Evolutionary conservation across 2,888 invertebrate species (phyloP).

Genomic region (Leptarthrus brevirostris): DNA sequence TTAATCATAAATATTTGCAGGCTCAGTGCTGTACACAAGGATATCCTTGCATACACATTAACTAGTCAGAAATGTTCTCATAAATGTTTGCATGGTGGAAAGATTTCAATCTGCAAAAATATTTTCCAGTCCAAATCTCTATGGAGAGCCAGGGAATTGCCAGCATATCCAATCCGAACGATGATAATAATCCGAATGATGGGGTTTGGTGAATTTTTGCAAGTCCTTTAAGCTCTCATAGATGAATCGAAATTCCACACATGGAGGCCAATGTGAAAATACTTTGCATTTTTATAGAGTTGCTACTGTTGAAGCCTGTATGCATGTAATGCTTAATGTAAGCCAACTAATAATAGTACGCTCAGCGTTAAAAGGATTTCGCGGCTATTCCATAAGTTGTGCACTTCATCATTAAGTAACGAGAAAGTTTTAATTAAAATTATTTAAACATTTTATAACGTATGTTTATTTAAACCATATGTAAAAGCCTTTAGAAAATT

Average conservation of each 20-base stretch:
- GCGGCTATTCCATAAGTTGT: slow-evolving; percentile 15
- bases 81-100: slow-evolving; percentile 34
- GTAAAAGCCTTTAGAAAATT: no score
- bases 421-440: slow-evolving; percentile 41
- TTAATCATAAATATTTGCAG: slow-evolving; percentile 24
- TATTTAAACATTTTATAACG: slow-evolving; percentile 30
- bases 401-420: slow-evolving; percentile 38
- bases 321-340: slow-evolving; percentile 8
- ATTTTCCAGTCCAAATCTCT: slow-evolving; percentile 44
- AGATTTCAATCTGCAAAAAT: slow-evolving; percentile 46
- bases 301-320: background rate
- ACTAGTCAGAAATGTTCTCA: background rate
- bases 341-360: slow-evolving; percentile 36
- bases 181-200: slow-evolving; percentile 36
- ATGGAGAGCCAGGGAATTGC: slow-evolving; percentile 27
- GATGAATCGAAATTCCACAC: background rate
- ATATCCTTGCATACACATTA: background rate
- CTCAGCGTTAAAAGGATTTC: slow-evolving; percentile 32
- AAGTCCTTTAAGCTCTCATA: slow-evolving; percentile 11
- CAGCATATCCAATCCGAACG: slow-evolving; percentile 22
- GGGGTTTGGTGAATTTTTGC: slow-evolving; percentile 1
- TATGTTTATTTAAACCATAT: slow-evolving; percentile 32
- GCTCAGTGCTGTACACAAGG: background rate
- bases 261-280: background rate
- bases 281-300: slow-evolving; percentile 17